Base-by-base conservation (phyloP, 2,113 vertebrate species). In the Mormyrus lacerda region DNA sequence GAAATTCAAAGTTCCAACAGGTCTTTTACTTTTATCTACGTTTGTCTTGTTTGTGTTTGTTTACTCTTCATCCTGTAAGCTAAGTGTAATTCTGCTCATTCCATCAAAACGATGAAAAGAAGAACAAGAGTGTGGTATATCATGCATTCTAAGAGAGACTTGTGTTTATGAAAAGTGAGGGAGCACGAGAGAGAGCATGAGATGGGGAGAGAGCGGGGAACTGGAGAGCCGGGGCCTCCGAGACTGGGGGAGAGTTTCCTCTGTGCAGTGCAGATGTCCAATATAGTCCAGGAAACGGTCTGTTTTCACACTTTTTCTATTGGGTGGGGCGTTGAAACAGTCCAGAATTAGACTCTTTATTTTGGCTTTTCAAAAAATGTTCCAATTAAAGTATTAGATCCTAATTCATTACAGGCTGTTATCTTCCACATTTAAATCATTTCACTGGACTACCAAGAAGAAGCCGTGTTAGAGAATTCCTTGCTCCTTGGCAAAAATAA, bases 221-320 rank as follows among this genome's bases (percentile, higher is more conserved):
- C 4, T 19, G 47, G 65, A 47, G 91, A 92, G 88, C 48, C 76
- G 88, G 89, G 91, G 91, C 65, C 86, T 90, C 90, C 89, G n/a
- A 89, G 82, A 91, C 92, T 93, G 90, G 92, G 90, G 93, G 93
- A 93, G 90, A 90, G 92, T 93, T 93, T 94, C 90, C 91, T 90
- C 91, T 92, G 90, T 91, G 91, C 73, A 92, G 90, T 92, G 91
- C 92, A 92, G 90, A 93, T 91, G 91, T 94, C 92, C 69, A 84
- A 90, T 90, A 8, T 76, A 90, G 89, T 79, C 90, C 93, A 95
- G 93, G 94, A 95, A 95, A 91, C 88, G 85, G 79, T 91, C 91
- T 90, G 55, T 88, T 89, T 93, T 93, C 91, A 92, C 91, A 91
- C 79, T 87, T 87, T 93, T 91, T 51, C 79, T n/a, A n/a, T n/a